phyloP scores from a whole-genome alignment of 1,140 invertebrate species.

The Drosophila tropicalis region DNA sequence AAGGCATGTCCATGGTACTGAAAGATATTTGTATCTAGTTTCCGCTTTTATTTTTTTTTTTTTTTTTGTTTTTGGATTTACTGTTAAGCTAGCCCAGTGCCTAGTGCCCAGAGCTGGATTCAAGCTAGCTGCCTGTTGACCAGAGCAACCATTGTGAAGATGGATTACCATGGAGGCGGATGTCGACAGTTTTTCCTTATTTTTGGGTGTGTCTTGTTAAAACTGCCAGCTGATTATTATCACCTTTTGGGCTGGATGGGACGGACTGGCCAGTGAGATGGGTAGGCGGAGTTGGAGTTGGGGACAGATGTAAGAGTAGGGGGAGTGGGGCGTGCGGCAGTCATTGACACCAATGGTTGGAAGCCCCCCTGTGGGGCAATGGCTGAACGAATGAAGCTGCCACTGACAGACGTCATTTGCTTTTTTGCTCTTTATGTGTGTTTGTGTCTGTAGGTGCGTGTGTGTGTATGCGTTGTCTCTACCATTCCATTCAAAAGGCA shows the following conservation, averaged over 20 bases:
- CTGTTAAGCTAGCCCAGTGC: conserved; percentile 29
- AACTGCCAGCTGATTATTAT: conserved; percentile 79
- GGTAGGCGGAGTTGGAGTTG: neutral
- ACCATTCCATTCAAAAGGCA: conserved; percentile 26
- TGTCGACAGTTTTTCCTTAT: conserved; percentile 51
- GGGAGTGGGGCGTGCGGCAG: conserved; percentile 19
- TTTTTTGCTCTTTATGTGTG: conserved; percentile 31
- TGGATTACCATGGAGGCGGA: conserved; percentile 67
- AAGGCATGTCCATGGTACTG: conserved; percentile 30
- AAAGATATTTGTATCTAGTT: conserved; percentile 78
- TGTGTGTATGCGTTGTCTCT: conserved; percentile 18
- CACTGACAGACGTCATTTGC: conserved; percentile 54
- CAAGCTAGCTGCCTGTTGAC: conserved; percentile 48
- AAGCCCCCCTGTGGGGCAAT: conserved; percentile 22
- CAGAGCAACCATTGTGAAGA: conserved; percentile 74
- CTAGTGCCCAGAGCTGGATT: neutral
- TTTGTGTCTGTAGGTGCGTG: conserved; percentile 17
- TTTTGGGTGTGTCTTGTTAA: conserved; percentile 72
- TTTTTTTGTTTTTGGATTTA: conserved; percentile 60
- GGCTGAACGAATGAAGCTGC: conserved; percentile 31
- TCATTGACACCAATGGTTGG: conserved; percentile 66
- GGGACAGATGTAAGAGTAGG: neutral
- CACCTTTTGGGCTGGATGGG: conserved; percentile 48
- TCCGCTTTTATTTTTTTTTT: conserved; percentile 39
- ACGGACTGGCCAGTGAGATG: conserved; percentile 23